Evolutionary conservation across 2,888 invertebrate species (phyloP).

Genomic region (Microctonus hyperodae): DNA sequence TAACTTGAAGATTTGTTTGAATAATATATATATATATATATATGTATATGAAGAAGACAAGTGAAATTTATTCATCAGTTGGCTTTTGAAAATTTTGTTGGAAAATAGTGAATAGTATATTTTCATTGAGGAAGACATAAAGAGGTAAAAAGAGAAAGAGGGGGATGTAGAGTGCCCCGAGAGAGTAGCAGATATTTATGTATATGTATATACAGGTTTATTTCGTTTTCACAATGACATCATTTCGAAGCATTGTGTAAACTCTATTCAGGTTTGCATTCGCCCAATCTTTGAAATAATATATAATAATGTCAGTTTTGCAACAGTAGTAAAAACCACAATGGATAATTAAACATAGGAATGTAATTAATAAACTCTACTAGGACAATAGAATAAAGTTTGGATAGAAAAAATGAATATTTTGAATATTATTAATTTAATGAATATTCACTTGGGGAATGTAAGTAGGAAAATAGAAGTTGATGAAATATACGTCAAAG

Average conservation of each 20-base stretch:
- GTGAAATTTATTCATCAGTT: background rate
- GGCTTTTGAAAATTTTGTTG: background rate
- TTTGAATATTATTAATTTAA: no score
- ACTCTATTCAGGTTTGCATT: conserved; percentile 50
- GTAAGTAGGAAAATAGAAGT: no score
- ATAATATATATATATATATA: no score
- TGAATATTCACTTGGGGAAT: no score
- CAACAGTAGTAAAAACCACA: no score
- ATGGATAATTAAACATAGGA: no score
- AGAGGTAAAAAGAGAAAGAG: background rate
- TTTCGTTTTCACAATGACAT: conserved; percentile 59
- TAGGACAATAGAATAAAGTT: no score
- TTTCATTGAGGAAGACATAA: background rate
- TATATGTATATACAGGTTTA: no score
- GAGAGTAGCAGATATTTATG: conserved; percentile 44
- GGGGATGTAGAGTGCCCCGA: background rate
- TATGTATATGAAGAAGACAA: background rate
- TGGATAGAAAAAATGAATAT: no score
- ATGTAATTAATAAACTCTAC: no score
- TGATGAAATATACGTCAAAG: no score
- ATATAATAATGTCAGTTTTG: no score
- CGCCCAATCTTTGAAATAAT: conserved; percentile 29
- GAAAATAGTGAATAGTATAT: background rate
- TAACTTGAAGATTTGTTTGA: background rate
- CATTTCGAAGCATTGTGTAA: conserved; percentile 58